Percentiles rank a stretch among this genome's conserved stretches.
These are phyloP conservation scores for Esox niger DNA, from an alignment of 2,113 vertebrate genomes.

Conservation along the genomic window DNA sequence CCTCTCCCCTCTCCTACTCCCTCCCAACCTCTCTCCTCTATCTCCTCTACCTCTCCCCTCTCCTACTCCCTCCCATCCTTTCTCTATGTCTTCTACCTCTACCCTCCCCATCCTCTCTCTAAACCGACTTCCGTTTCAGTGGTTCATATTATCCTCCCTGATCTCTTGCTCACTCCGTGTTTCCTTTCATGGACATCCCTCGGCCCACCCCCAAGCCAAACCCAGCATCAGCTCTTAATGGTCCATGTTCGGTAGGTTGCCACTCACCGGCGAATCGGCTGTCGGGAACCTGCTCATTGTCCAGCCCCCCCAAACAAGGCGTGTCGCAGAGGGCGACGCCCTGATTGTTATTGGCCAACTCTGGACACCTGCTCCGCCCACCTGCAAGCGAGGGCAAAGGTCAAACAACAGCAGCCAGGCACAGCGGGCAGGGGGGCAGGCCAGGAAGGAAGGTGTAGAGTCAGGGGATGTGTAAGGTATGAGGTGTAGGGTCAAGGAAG, in stretches of 20 bases:
- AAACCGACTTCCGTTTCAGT: too few species aligned
- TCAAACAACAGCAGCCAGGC: slow-evolving; percentile 78
- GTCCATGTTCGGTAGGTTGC: slow-evolving; percentile 88
- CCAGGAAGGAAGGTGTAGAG: too few species aligned
- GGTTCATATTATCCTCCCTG: too few species aligned
- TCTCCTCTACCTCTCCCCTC: neutral
- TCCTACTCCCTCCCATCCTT: neutral
- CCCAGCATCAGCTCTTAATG: slow-evolving; percentile 54
- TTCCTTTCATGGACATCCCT: neutral
- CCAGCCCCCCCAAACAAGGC: slow-evolving; percentile 94
- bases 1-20: neutral
- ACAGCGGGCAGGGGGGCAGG: slow-evolving; percentile 50
- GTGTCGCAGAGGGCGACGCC: slow-evolving; percentile 82
- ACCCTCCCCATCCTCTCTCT: neutral
- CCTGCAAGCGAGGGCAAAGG: slow-evolving; percentile 82
- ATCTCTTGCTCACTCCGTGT: too few species aligned
- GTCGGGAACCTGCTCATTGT: slow-evolving; percentile 98
- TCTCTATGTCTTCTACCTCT: neutral
- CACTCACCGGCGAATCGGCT: slow-evolving; percentile 98
- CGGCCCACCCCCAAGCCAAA: neutral
- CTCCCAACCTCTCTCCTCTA: neutral
- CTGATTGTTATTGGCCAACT: slow-evolving; percentile 99
- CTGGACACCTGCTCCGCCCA: slow-evolving; percentile 85
- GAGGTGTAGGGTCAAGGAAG: slow-evolving; percentile 1
- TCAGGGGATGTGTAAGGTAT: too few species aligned